These are phyloP conservation scores for Rosalia funebris DNA, from an alignment of 2,888 invertebrate species.

Conservation along the genomic window DNA sequence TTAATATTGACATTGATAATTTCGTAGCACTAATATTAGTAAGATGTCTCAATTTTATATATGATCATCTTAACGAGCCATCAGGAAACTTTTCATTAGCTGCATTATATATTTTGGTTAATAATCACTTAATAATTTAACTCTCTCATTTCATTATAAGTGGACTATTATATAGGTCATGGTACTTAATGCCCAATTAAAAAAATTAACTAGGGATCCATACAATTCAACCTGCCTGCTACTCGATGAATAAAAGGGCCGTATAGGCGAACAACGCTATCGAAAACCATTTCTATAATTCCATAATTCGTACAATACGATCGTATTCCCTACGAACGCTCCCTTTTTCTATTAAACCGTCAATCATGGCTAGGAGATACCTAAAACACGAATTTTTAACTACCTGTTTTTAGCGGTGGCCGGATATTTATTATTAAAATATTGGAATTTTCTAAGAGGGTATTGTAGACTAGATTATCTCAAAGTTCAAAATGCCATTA, in stretches of 20 bases:
- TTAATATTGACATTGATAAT: too few relatives aligned
- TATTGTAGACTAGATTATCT: constrained; percentile 25
- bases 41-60: too few relatives aligned
- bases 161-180: background rate
- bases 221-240: constrained; percentile 35
- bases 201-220: background rate
- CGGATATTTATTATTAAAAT: constrained; percentile 34
- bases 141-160: too few relatives aligned
- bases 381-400: constrained; percentile 40
- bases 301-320: constrained; percentile 44
- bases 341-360: constrained; percentile 45
- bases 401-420: constrained; percentile 44
- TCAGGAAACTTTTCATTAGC: too few relatives aligned
- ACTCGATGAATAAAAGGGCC: too few relatives aligned
- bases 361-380: constrained; percentile 42
- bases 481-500: constrained; percentile 24
- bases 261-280: constrained; percentile 43
- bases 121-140: too few relatives aligned
- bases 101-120: too few relatives aligned
- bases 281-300: constrained; percentile 47
- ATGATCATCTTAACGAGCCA: too few relatives aligned
- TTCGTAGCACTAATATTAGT: too few relatives aligned
- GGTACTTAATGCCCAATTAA: background rate
- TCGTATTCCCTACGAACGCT: constrained; percentile 40
- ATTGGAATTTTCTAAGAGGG: constrained; percentile 33